phyloP scores from a whole-genome alignment of 2,888 invertebrate species.

The Athetis lepigone region DNA sequence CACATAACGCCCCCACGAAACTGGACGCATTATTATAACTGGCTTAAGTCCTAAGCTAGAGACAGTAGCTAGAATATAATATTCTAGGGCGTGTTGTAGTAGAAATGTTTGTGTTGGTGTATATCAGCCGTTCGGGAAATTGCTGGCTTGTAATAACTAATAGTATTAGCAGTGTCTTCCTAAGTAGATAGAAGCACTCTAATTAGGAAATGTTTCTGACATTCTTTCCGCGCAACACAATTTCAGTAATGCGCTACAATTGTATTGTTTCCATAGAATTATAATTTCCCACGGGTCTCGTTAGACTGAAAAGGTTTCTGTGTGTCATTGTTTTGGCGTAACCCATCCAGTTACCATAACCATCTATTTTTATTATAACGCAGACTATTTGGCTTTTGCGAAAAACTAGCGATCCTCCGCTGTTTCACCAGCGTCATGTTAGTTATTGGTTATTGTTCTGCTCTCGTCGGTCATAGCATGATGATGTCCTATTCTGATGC shows the following conservation, averaged over 20 bases:
- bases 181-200: constrained; percentile 8
- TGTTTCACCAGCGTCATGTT: too few species aligned
- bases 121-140: constrained; percentile 3
- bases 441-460: too few species aligned
- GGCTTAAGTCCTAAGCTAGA: constrained; percentile 31
- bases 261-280: constrained; percentile 3
- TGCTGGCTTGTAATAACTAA: constrained; percentile 7
- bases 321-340: constrained; percentile 8
- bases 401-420: too few species aligned
- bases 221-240: background rate
- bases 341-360: background rate
- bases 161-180: background rate
- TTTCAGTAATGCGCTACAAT: constrained; percentile 13
- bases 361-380: too few species aligned
- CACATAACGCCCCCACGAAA: constrained; percentile 17
- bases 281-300: constrained; percentile 18
- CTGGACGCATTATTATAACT: constrained; percentile 39
- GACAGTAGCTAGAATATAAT: too few species aligned
- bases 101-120: constrained; percentile 5
- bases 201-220: background rate
- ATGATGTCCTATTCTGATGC: too few species aligned
- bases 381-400: too few species aligned
- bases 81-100: background rate
- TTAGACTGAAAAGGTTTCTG: constrained; percentile 13
- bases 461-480: too few species aligned